Percentiles rank a stretch among this genome's conserved stretches.
phyloP scores from a whole-genome alignment of 2,113 vertebrate species.

The Petromus typicus region DNA sequence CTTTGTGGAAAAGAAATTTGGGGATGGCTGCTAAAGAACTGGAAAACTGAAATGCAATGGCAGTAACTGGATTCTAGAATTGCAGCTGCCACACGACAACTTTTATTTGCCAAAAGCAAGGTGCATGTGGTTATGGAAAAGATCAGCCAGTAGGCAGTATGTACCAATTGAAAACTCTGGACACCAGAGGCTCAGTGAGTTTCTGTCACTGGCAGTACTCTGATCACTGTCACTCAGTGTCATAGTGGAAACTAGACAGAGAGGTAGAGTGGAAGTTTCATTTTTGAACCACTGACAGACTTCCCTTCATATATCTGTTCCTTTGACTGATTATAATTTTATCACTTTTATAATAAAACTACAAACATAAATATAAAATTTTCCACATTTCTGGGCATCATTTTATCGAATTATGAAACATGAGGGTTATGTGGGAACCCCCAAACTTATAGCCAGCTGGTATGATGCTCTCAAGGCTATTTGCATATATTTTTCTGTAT shows the following conservation, averaged over 20 bases:
- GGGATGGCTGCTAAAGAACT: not conserved
- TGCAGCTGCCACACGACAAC: not conserved
- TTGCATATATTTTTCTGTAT: not conserved
- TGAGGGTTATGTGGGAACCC: not conserved
- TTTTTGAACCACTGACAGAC: not conserved
- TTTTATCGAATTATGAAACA: not conserved
- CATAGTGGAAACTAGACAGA: not conserved
- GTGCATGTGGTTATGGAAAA: not conserved
- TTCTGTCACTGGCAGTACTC: not conserved
- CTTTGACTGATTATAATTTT: not conserved
- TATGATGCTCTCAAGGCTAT: not conserved
- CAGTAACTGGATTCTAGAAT: not conserved
- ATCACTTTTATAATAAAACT: not conserved
- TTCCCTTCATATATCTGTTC: not conserved
- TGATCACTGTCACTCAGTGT: not conserved
- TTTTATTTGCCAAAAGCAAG: not conserved
- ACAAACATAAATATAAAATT: not conserved
- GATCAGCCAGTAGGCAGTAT: not conserved
- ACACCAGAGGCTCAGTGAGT: not conserved
- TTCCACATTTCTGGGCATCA: not conserved
- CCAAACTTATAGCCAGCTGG: not conserved
- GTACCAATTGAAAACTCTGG: not conserved
- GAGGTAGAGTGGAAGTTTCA: not conserved
- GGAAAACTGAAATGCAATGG: not conserved
- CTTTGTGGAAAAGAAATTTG: not conserved